Evolutionary conservation across 1,140 invertebrate species (phyloP), one percentile per base, ranked within the genome.

Genomic region (Leptinotarsa lineolata): DNA sequence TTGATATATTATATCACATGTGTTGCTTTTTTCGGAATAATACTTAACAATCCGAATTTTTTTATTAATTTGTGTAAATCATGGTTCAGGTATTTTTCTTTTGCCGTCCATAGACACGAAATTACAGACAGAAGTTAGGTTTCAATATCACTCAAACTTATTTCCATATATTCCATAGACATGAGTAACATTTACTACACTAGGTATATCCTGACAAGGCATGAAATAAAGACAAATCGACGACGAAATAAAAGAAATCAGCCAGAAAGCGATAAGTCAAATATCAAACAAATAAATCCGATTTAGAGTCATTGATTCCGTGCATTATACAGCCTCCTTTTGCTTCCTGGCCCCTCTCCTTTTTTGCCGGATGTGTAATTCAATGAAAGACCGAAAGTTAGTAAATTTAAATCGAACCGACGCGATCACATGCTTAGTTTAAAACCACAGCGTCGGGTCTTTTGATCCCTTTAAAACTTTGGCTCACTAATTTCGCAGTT

Each of bases 211-310:
- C 16, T 18, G 48, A 54, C 48, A 54, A 18, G 48, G 48, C 48
- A 68, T 68, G 39, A 68, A 68, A 68, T 46, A n/a, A 46, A 20
- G 13, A 68, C n/a, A 20, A 68, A 20, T 45, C 24, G 20, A 45
- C 8, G 15, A 44, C n/a, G 66, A 39, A 70, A 59, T 60, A 60
- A 70, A 70, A 22, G 68, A 59, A 30, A 69, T 58, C 21, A 18
- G n/a, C 8, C 45, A 70, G 30, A 59, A 58, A 61, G 13, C 68
- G 21, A 68, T 67, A 72, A 76, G 72, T 73, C 75, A 74, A 71
- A 76, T 73, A 76, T 76, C 75, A 76, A 76, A 76, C 75, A 74
- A 71, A 64, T 70, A 70, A 76, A 76, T 76, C 75, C 68, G 75
- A 76, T 76, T 76, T 76, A 74, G 60, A 74, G 69, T 72, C 75